Conservation (phyloP, 1,140 invertebrate genomes). For the Caenorhabditis brenneri region DNA sequence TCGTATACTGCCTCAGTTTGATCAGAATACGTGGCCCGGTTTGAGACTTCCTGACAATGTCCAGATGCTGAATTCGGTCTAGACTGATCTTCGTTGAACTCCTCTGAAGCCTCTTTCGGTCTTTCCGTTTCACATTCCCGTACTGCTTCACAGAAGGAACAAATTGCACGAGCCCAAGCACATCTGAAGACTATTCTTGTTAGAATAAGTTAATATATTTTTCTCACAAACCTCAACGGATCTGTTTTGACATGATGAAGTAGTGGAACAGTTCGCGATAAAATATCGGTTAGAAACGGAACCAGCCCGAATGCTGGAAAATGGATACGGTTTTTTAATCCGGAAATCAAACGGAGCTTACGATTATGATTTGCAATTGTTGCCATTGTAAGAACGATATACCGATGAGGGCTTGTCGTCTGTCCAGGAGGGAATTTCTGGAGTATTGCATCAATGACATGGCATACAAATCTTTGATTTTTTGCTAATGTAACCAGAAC, state of each 20-base stretch:
- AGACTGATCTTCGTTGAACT: constrained; percentile 68
- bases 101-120: constrained; percentile 71
- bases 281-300: constrained; percentile 66
- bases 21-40: constrained; percentile 71
- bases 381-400: constrained; percentile 64
- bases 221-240: constrained; percentile 54
- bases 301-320: constrained; percentile 65
- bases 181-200: not conserved
- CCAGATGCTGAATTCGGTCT: constrained; percentile 61
- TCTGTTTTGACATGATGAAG: constrained; percentile 66
- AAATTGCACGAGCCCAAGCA: constrained; percentile 56
- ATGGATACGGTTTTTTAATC: no score
- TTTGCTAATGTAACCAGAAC: constrained; percentile 66
- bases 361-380: constrained; percentile 67
- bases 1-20: constrained; percentile 68
- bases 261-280: constrained; percentile 66
- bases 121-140: constrained; percentile 68
- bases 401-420: constrained; percentile 61
- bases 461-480: constrained; percentile 59
- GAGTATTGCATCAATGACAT: constrained; percentile 67
- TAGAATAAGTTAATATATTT: not conserved
- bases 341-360: no score
- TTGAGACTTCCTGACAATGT: constrained; percentile 71
- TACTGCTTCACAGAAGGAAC: constrained; percentile 56
- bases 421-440: constrained; percentile 67